phyloP scores from a whole-genome alignment of 30 jellyfish, hydroid and myxozoan genomes.

The Chironex yamaguchii region DNA sequence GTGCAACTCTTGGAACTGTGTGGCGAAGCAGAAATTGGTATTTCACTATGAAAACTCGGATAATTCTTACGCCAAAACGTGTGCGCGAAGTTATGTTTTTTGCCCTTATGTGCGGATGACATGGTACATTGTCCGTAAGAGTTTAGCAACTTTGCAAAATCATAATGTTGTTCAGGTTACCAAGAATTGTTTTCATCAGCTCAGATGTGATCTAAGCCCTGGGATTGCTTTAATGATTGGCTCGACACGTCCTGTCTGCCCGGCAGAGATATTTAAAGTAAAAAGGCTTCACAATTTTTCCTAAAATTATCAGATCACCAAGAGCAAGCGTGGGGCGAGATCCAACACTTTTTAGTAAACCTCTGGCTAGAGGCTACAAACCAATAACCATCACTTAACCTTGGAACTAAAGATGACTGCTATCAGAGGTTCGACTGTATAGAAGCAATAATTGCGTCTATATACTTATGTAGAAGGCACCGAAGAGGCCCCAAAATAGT shows the following conservation, averaged over 20 bases:
- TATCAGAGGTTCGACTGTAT: too few relatives aligned
- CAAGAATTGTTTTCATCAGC: constrained; percentile 30
- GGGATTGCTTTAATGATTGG: neutral
- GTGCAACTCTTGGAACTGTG: constrained; percentile 20
- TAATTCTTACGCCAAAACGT: constrained; percentile 32
- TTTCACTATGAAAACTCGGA: constrained; percentile 41
- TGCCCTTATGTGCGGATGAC: constrained; percentile 47
- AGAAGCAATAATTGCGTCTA: too few relatives aligned
- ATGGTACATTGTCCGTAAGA: constrained; percentile 38
- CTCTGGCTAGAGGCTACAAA: too few relatives aligned
- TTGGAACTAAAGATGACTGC: too few relatives aligned
- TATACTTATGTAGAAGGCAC: too few relatives aligned
- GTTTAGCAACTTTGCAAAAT: neutral
- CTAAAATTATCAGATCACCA: neutral
- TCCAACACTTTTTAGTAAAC: too few relatives aligned
- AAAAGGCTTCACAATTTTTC: constrained; percentile 9
- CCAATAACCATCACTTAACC: too few relatives aligned
- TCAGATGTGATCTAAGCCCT: constrained; percentile 54
- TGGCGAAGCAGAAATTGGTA: constrained; percentile 10
- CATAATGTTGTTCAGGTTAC: constrained; percentile 7
- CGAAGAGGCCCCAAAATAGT: too few relatives aligned
- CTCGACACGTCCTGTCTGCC: neutral
- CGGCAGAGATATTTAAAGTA: constrained; percentile 14
- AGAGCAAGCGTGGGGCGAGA: too few relatives aligned
- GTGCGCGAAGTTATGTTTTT: constrained; percentile 32